Conservation (phyloP, 2,888 invertebrate genomes). For the Odontomyia ornata region DNA sequence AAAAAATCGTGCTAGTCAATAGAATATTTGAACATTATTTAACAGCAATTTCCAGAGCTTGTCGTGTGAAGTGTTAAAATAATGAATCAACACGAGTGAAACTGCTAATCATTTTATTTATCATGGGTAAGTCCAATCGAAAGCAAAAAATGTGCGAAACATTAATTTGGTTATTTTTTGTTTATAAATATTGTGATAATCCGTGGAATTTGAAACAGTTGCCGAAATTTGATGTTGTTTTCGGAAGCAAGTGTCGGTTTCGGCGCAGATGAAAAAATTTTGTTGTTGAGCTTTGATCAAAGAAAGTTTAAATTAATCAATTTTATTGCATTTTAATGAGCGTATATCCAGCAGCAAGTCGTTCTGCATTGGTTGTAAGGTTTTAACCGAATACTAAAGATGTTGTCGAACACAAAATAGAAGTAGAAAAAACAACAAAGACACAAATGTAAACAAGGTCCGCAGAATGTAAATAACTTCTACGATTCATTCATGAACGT, state of each 20-base stretch:
- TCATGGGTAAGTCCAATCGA: conserved; percentile 17
- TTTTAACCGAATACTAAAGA: no score
- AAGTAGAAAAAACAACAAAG: no score
- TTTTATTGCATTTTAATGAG: no score
- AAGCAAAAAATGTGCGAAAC: background rate
- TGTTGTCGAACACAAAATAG: no score
- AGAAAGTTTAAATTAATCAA: background rate
- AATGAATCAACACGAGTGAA: background rate
- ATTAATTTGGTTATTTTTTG: conserved; percentile 23
- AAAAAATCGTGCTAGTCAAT: background rate
- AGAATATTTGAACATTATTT: conserved; percentile 4
- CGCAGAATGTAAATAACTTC: no score
- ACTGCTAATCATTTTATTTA: conserved; percentile 21
- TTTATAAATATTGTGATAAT: conserved; percentile 33
- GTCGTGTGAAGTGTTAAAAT: conserved; percentile 11
- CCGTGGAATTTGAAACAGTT: conserved; percentile 16
- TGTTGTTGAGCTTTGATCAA: background rate
- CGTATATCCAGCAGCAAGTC: no score
- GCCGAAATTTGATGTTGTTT: background rate
- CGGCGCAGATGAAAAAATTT: background rate
- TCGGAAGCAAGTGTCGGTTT: background rate
- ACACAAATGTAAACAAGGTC: no score
- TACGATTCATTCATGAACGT: no score
- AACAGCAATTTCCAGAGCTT: background rate
- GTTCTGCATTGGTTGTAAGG: no score